Evolutionary conservation across 2,113 vertebrate genomes (phyloP).

Genomic region (Pollachius pollachius): DNA sequence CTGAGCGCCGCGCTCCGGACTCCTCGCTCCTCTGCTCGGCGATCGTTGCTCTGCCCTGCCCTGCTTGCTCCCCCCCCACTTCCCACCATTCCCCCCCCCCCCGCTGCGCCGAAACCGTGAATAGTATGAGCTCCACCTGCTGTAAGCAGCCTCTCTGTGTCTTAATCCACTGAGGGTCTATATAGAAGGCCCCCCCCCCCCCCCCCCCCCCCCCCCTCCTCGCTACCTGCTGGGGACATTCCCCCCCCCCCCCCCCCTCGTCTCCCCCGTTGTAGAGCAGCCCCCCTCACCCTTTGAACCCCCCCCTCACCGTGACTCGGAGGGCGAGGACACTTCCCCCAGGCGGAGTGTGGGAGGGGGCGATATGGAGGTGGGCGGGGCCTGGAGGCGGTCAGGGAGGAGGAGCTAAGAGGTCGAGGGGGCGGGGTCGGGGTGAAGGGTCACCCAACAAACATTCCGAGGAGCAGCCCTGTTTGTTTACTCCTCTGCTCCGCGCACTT

Average conservation of each 20-base stretch:
- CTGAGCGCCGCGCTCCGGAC: conserved; percentile 71
- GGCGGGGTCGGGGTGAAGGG: conserved; percentile 30
- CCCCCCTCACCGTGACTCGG: conserved; percentile 30
- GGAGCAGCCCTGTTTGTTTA: conserved; percentile 75
- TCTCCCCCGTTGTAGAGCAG: conserved; percentile 1
- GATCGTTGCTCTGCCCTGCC: conserved; percentile 23
- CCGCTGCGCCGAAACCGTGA: conserved; percentile 29
- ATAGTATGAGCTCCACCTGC: conserved; percentile 29
- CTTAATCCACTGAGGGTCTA: not conserved
- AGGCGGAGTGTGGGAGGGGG: conserved; percentile 29
- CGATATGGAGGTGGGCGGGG: conserved; percentile 26
- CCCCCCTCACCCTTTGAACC: conserved; percentile 64
- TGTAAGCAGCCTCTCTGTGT: conserved; percentile 5
- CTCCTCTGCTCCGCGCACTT: conserved; percentile 58
- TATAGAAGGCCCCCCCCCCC: conserved; percentile 30
- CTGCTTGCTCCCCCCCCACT: conserved; percentile 11
- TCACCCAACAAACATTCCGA: conserved; percentile 67
- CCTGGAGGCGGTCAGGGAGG: conserved; percentile 17
- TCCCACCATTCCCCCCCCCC: not conserved
- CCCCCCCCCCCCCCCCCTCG: conserved; percentile 32
- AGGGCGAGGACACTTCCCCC: conserved; percentile 37
- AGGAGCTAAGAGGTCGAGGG: conserved; percentile 21
- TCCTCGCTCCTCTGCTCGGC: conserved; percentile 9
- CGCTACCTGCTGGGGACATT: conserved; percentile 22
- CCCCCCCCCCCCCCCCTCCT: conserved; percentile 28